Percentiles rank a stretch among this genome's conserved stretches.
phyloP scores from a whole-genome alignment of 2,888 invertebrate genomes.

The Pristionchus entomophagus region DNA sequence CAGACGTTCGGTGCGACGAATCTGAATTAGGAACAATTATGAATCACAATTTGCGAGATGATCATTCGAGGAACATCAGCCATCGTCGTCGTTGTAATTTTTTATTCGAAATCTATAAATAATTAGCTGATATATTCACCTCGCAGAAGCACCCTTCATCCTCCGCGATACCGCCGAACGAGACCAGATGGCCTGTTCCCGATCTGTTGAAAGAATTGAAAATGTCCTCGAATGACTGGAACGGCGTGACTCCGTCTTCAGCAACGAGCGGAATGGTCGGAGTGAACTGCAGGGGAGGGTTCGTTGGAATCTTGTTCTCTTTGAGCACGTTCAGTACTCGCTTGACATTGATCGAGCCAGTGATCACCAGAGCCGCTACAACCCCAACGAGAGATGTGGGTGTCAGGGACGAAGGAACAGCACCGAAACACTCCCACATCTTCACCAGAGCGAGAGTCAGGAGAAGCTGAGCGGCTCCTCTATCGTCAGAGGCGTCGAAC shows the following conservation, averaged over 20 bases:
- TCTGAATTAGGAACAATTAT: slow-evolving; percentile 37
- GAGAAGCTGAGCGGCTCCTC: background rate
- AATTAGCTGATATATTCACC: background rate
- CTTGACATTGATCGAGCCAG: background rate
- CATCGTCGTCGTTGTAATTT: too few relatives aligned
- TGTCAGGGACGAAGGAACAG: background rate
- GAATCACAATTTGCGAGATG: background rate
- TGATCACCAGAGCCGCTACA: slow-evolving; percentile 19
- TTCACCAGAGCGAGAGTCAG: background rate
- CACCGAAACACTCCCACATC: slow-evolving; percentile 31
- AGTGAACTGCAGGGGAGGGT: background rate
- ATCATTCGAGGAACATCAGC: too few relatives aligned
- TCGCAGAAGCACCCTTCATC: background rate
- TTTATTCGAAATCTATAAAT: too few relatives aligned
- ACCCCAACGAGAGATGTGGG: background rate
- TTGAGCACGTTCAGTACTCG: background rate
- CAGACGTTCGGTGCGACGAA: slow-evolving; percentile 50
- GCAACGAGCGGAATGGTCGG: background rate
- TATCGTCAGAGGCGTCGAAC: background rate
- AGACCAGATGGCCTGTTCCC: background rate
- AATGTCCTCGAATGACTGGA: background rate
- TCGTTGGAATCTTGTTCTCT: background rate
- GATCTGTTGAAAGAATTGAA: background rate
- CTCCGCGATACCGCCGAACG: background rate
- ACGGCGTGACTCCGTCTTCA: background rate